Percentiles rank a stretch among this genome's conserved stretches.
Conservation (phyloP, 2,888 invertebrate species). For the Trachelus tabidus region DNA sequence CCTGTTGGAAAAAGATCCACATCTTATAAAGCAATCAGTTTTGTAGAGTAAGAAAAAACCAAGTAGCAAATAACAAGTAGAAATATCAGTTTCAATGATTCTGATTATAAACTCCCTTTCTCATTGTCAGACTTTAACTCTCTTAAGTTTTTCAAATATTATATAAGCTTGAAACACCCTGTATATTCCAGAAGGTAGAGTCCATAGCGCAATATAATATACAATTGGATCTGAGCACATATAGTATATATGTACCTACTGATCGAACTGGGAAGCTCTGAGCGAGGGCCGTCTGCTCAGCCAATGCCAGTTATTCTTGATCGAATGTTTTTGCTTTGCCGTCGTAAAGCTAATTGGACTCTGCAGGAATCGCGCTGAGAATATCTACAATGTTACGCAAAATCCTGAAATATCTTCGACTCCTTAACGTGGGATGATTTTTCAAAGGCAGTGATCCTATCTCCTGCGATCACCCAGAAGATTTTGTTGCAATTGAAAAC, state of each 20-base stretch:
- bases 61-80: background rate
- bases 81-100: background rate
- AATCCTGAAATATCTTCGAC: slow-evolving; percentile 14
- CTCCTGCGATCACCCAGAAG: background rate
- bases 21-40: background rate
- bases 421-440: background rate
- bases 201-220: slow-evolving; percentile 31
- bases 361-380: slow-evolving; percentile 33
- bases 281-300: slow-evolving; percentile 24
- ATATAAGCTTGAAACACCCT: slow-evolving; percentile 23
- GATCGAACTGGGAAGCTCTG: slow-evolving; percentile 26
- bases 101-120: background rate
- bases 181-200: slow-evolving; percentile 29
- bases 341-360: slow-evolving; percentile 53
- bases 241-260: slow-evolving; percentile 15
- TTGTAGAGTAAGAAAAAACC: background rate
- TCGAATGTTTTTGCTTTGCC: slow-evolving; percentile 51
- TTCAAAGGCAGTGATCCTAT: background rate
- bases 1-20: background rate
- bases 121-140: background rate
- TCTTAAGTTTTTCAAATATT: background rate
- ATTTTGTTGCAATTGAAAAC: background rate
- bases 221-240: slow-evolving; percentile 39
- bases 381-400: slow-evolving; percentile 25
- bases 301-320: slow-evolving; percentile 50